Base-by-base conservation (phyloP, 2,797 vertebrate species). In the Pempheris klunzingeri region DNA sequence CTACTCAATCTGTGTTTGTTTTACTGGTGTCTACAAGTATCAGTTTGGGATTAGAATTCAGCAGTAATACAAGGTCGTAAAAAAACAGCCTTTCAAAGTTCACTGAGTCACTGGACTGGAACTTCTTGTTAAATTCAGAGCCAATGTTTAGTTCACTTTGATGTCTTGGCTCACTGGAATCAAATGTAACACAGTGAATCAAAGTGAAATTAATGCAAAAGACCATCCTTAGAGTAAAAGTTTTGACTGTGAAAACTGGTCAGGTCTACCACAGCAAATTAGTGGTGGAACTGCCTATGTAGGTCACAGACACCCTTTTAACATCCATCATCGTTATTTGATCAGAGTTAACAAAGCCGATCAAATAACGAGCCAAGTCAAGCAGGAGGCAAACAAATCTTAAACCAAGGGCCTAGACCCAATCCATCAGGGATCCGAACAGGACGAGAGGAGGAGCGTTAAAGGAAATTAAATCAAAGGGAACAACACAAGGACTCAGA, bases 401-500 rank as follows among this genome's bases (percentile, higher is more conserved):
- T 76, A 84, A 72, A 88, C 66, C 78, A 69, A 63, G 75, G 76
- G 74, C 66, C 64, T 50, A 34, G 66, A 76, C 46, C 74, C 76
- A 68, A 88, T 88, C 87, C 88, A 87, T 88, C 86, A 77, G 87
- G 80, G 85, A 89, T 86, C 72, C 18, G 14, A 84, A 78, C 63
- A 80, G 81, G 80, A 84, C 28, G 50, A 69, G 83, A 83, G 67
- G 70, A 82, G 78, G 79, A 68, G 72, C 22, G 66, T 86, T 87
- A 87, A 86, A 90, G 79, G 66, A 87, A 91, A 91, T 91, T 77
- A 88, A 90, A 91, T 88, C 80, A 89, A 91, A 90, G 74, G 67
- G 78, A 92, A 88, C 84, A 86, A 68, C 72, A 91, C 80, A 81
- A 77, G 74, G 87, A 86, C 85, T 86, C 59, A 57, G 83, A 92